phyloP scores from a whole-genome alignment of 2,797 vertebrate genomes.

The Aplochiton taeniatus region DNA sequence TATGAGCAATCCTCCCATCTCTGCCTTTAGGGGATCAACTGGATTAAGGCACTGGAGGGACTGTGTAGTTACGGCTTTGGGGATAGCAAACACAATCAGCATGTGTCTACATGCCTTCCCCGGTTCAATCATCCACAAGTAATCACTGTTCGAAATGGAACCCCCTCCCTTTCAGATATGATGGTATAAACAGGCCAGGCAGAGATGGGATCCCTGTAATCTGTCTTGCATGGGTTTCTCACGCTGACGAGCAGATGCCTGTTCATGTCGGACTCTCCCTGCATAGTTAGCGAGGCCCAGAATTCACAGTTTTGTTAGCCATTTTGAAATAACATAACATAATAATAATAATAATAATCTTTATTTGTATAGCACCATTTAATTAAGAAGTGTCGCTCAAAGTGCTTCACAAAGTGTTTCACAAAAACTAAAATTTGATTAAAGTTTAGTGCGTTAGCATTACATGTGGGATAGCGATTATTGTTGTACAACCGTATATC shows the following conservation, averaged over 20 bases:
- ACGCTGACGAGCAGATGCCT: constrained; percentile 10
- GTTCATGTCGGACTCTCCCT: constrained; percentile 14
- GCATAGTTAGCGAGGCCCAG: constrained; percentile 3
- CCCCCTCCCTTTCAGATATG: constrained; percentile 26
- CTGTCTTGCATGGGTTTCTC: constrained; percentile 26
- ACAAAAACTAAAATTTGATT: too few species aligned
- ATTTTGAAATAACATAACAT: too few species aligned
- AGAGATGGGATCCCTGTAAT: constrained; percentile 39
- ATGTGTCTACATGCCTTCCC: constrained; percentile 53
- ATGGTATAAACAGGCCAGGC: constrained; percentile 23
- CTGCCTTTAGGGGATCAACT: constrained; percentile 66
- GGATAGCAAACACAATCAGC: constrained; percentile 64
- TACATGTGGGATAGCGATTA: too few species aligned
- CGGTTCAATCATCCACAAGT: constrained; percentile 58
- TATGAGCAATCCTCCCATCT: constrained; percentile 52
- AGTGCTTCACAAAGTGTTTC: too few species aligned
- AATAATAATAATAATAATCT: too few species aligned
- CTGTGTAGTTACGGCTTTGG: constrained; percentile 53
- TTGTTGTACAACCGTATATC: neutral
- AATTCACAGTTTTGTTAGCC: too few species aligned
- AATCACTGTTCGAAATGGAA: constrained; percentile 44
- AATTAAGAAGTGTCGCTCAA: too few species aligned
- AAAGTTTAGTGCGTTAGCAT: too few species aligned
- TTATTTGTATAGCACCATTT: too few species aligned
- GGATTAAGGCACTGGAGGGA: constrained; percentile 68